Evolutionary conservation across 2,888 invertebrate genomes (phyloP).

Genomic region (Eupeodes latifasciatus): DNA sequence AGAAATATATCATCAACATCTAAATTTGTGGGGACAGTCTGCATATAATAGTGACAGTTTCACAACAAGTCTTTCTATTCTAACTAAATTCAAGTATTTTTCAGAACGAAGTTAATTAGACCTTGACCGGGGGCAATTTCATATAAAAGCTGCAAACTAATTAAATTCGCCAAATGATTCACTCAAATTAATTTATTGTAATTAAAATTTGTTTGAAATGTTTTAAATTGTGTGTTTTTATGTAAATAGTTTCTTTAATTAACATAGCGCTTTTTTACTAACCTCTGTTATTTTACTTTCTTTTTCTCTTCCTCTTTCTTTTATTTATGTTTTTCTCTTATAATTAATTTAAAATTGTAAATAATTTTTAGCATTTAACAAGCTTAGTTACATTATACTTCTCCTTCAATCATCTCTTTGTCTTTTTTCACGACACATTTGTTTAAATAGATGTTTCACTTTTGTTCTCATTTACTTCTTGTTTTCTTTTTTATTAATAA

Average conservation of each 20-base stretch:
- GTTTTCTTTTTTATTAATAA: constrained; percentile 48
- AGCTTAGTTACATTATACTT: constrained; percentile 54
- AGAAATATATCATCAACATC: too few relatives aligned
- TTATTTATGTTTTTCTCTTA: background rate
- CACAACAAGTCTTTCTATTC: too few relatives aligned
- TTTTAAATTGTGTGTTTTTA: constrained; percentile 20
- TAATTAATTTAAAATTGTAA: background rate
- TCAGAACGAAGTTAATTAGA: background rate
- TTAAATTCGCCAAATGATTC: background rate
- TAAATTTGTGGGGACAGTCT: too few relatives aligned
- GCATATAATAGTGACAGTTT: too few relatives aligned
- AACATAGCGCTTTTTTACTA: constrained; percentile 67
- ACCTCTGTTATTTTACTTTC: background rate
- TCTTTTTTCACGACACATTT: constrained; percentile 62
- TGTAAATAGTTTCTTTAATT: constrained; percentile 42
- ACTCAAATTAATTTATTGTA: background rate
- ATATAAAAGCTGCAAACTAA: background rate
- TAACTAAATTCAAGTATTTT: too few relatives aligned
- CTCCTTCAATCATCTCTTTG: constrained; percentile 73
- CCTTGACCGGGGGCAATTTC: background rate
- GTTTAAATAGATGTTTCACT: constrained; percentile 57
- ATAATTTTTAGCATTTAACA: constrained; percentile 55
- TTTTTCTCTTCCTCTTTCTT: background rate
- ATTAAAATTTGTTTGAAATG: background rate
- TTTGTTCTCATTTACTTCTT: constrained; percentile 42